A percentile compares a stretch with the other conserved stretches of the same genome.
phyloP scores from a whole-genome alignment of 2,113 vertebrate genomes.

The Phoenicopterus ruber region DNA sequence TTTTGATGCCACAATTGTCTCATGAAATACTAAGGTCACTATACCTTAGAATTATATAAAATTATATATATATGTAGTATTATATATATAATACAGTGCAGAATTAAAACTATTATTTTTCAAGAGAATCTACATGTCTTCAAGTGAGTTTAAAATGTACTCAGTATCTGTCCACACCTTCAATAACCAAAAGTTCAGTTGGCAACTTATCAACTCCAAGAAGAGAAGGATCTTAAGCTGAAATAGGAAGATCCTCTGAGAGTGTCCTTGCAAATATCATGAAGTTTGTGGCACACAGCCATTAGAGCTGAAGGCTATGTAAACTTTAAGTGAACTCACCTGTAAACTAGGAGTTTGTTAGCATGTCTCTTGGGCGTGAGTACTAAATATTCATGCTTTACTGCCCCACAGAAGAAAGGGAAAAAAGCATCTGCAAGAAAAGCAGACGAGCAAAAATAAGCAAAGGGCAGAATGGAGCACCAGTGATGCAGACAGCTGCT shows the following conservation, averaged over 20 bases:
- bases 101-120: background rate
- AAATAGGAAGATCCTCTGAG: background rate
- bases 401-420: background rate
- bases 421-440: background rate
- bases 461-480: background rate
- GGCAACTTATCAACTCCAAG: background rate
- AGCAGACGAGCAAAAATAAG: background rate
- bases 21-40: background rate
- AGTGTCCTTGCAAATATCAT: background rate
- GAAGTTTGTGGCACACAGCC: background rate
- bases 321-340: background rate
- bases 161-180: background rate
- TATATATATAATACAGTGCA: too few species aligned
- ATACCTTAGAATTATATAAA: too few species aligned
- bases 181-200: background rate
- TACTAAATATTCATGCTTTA: background rate
- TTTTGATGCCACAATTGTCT: background rate
- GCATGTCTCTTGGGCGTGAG: background rate
- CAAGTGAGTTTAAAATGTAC: background rate
- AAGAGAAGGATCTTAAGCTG: background rate
- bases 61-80: too few species aligned
- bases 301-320: background rate
- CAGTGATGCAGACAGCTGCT: background rate
- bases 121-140: background rate
- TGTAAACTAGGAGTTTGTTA: background rate